These are phyloP conservation scores for Orchestes rusci DNA, from an alignment of 2,888 invertebrate species.

Conservation along the genomic window DNA sequence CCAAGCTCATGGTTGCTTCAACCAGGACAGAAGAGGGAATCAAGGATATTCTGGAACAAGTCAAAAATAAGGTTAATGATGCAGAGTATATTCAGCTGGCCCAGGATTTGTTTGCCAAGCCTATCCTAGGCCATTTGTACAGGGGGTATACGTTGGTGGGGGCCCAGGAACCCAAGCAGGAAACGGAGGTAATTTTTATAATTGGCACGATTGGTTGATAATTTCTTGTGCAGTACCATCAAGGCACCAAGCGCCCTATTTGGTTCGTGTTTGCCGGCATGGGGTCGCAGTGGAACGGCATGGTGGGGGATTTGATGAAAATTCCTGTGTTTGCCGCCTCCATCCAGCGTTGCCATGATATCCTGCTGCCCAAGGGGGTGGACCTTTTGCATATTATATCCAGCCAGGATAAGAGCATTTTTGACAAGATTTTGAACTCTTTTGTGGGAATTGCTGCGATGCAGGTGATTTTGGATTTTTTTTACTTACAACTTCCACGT, in stretches of 20 bases:
- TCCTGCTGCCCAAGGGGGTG: slow-evolving; percentile 53
- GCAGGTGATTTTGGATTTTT: slow-evolving; percentile 41
- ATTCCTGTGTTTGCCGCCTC: slow-evolving; percentile 60
- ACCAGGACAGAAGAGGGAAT: slow-evolving; percentile 82
- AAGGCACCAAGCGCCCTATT: slow-evolving; percentile 45
- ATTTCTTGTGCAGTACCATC: slow-evolving; percentile 39
- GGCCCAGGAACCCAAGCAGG: slow-evolving; percentile 35
- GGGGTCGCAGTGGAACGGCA: slow-evolving; percentile 67
- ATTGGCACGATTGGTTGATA: too few species aligned
- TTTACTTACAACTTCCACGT: too few species aligned
- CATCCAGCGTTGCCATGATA: slow-evolving; percentile 51
- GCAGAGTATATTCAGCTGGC: slow-evolving; percentile 47
- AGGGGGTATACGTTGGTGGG: slow-evolving; percentile 53
- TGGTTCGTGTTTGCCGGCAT: slow-evolving; percentile 72
- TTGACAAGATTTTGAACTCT: slow-evolving; percentile 60
- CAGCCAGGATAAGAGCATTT: slow-evolving; percentile 48
- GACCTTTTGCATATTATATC: slow-evolving; percentile 57
- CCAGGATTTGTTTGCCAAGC: slow-evolving; percentile 45
- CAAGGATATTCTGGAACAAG: slow-evolving; percentile 52
- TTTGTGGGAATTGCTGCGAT: slow-evolving; percentile 70
- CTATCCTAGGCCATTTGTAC: slow-evolving; percentile 54
- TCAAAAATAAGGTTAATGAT: slow-evolving; percentile 48
- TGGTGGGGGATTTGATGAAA: slow-evolving; percentile 60
- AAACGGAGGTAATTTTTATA: slow-evolving; percentile 35
- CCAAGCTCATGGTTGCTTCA: slow-evolving; percentile 66